phyloP scores from a whole-genome alignment of 30 jellyfish, hydroid and myxozoan genomes.

The Turritopsis dohrnii region DNA sequence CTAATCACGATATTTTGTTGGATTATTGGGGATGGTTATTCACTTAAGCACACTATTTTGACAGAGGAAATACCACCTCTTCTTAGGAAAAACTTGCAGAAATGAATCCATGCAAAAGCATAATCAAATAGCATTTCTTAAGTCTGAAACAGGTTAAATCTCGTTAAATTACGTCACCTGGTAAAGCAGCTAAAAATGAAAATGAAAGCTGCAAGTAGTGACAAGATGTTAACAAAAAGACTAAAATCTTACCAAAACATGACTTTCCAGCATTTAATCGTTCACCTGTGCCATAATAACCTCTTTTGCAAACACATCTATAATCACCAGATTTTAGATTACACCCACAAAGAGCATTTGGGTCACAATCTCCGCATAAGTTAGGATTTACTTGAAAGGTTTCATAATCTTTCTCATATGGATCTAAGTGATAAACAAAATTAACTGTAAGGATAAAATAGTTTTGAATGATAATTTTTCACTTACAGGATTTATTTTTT shows the following conservation, averaged over 20 bases:
- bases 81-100: no score
- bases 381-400: slow-evolving; percentile 34
- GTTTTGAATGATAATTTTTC: slow-evolving; percentile 3
- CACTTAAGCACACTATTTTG: no score
- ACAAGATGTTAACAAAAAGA: no score
- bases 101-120: no score
- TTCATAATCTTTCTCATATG: slow-evolving; percentile 89
- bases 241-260: slow-evolving; percentile 44
- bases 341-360: slow-evolving; percentile 89
- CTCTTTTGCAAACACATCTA: slow-evolving; percentile 85
- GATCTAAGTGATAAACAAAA: slow-evolving; percentile 47
- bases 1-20: no score
- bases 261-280: slow-evolving; percentile 36
- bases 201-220: no score
- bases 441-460: not conserved
- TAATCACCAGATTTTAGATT: slow-evolving; percentile 75
- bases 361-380: slow-evolving; percentile 73
- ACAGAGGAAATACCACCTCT: no score
- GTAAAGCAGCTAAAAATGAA: no score
- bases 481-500: not conserved
- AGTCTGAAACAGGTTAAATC: no score
- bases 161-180: no score
- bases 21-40: no score
- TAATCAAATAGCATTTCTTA: no score
- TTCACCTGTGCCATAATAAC: slow-evolving; percentile 93